These are phyloP conservation scores for Pristionchus fissidentatus DNA, from an alignment of 2,888 invertebrate genomes.

Conservation along the genomic window DNA sequence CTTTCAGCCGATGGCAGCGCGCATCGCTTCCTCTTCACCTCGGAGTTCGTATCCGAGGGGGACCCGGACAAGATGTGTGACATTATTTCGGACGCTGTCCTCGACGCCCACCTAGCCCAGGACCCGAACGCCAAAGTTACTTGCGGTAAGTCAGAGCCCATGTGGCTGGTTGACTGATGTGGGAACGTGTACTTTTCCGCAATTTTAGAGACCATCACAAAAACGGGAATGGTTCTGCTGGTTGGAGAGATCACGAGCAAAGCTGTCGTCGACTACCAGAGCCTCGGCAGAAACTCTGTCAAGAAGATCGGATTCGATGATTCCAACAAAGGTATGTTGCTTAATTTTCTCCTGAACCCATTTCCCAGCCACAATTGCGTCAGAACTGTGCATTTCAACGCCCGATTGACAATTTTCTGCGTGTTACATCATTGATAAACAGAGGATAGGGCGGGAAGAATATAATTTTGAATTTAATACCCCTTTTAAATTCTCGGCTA, in stretches of 20 bases:
- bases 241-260: slow-evolving; percentile 98
- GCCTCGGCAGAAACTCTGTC: slow-evolving; percentile 93
- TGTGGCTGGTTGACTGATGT: background rate
- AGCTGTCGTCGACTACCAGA: slow-evolving; percentile 96
- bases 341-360: too few species aligned
- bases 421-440: too few species aligned
- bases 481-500: too few species aligned
- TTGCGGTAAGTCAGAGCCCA: slow-evolving; percentile 76
- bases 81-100: slow-evolving; percentile 89
- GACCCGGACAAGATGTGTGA: slow-evolving; percentile 94
- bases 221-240: slow-evolving; percentile 97
- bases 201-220: slow-evolving; percentile 89
- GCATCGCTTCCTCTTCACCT: slow-evolving; percentile 87
- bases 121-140: slow-evolving; percentile 76
- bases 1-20: slow-evolving; percentile 43
- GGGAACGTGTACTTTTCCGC: slow-evolving; percentile 41
- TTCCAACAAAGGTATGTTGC: slow-evolving; percentile 83
- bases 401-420: too few species aligned
- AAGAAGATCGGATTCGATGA: slow-evolving; percentile 98
- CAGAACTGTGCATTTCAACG: too few species aligned
- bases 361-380: too few species aligned
- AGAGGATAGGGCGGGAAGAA: too few species aligned
- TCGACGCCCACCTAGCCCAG: slow-evolving; percentile 83
- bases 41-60: slow-evolving; percentile 95
- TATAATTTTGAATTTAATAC: too few species aligned